phyloP scores from a whole-genome alignment of 2,797 vertebrate genomes.

The Mastacembelus armatus region DNA sequence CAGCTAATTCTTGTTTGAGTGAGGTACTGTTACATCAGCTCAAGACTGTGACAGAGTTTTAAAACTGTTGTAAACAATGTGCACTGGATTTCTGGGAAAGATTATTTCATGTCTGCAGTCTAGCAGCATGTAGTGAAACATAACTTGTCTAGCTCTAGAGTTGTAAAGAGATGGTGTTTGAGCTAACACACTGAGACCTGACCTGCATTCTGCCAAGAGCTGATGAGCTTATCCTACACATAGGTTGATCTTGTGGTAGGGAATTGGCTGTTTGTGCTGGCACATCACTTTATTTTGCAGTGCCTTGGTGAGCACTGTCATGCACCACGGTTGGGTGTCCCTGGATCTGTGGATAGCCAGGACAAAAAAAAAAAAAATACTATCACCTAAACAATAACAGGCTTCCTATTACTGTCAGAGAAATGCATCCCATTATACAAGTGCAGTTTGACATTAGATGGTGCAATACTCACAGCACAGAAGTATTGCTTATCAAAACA shows the following conservation, averaged over 20 bases:
- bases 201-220: slow-evolving; percentile 43
- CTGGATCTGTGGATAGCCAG: slow-evolving; percentile 2
- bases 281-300: slow-evolving; percentile 26
- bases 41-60: slow-evolving; percentile 27
- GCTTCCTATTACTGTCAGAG: slow-evolving; percentile 1
- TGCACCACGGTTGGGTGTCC: slow-evolving; percentile 6
- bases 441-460: slow-evolving; percentile 7
- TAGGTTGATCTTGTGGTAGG: slow-evolving; percentile 11
- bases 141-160: neutral
- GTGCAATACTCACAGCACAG: neutral
- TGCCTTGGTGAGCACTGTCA: slow-evolving; percentile 8
- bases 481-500: slow-evolving; percentile 26
- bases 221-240: slow-evolving; percentile 32
- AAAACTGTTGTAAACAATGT: slow-evolving; percentile 2
- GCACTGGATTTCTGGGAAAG: neutral
- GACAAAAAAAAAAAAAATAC: slow-evolving; percentile 18
- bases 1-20: slow-evolving; percentile 1
- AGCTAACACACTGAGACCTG: slow-evolving; percentile 36
- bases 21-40: slow-evolving; percentile 11
- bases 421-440: slow-evolving; percentile 4
- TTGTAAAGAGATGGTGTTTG: slow-evolving; percentile 22
- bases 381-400: slow-evolving; percentile 3
- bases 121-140: neutral
- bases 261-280: neutral
- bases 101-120: neutral